phyloP scores from a whole-genome alignment of 2,888 invertebrate genomes.

The Cephus spinipes region DNA sequence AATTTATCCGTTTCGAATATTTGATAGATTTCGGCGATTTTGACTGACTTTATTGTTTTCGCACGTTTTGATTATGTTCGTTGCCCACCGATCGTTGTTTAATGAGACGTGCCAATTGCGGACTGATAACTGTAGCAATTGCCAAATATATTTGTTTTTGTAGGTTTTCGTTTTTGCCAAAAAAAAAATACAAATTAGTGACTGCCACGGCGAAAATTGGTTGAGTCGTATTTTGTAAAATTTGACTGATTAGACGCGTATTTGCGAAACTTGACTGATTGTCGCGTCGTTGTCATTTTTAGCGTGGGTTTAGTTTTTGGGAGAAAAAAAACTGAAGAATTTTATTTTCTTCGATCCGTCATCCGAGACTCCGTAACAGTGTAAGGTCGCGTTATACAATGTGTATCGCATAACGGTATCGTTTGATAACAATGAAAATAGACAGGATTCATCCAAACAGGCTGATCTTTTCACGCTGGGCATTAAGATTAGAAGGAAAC shows the following conservation, averaged over 20 bases:
- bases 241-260: not conserved
- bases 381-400: slow-evolving; percentile 53
- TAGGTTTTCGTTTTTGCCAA: accelerated
- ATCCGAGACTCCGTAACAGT: slow-evolving; percentile 50
- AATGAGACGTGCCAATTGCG: not conserved
- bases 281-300: not conserved
- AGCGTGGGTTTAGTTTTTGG: not conserved
- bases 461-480: slow-evolving; percentile 63
- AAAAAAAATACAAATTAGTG: not conserved
- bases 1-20: not conserved
- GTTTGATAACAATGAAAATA: slow-evolving; percentile 42
- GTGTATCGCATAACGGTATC: slow-evolving; percentile 44
- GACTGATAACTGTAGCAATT: not conserved
- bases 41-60: not conserved
- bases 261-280: not conserved
- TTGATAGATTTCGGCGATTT: not conserved
- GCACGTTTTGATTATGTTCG: not conserved
- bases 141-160: not conserved
- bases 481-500: slow-evolving; percentile 50
- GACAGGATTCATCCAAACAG: slow-evolving; percentile 51
- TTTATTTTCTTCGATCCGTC: slow-evolving; percentile 33
- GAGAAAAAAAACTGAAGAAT: no score
- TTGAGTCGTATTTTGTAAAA: not conserved
- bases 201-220: not conserved
- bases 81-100: not conserved